Evolutionary conservation across 2,888 invertebrate species (phyloP).

Genomic region (Rapana venosa): DNA sequence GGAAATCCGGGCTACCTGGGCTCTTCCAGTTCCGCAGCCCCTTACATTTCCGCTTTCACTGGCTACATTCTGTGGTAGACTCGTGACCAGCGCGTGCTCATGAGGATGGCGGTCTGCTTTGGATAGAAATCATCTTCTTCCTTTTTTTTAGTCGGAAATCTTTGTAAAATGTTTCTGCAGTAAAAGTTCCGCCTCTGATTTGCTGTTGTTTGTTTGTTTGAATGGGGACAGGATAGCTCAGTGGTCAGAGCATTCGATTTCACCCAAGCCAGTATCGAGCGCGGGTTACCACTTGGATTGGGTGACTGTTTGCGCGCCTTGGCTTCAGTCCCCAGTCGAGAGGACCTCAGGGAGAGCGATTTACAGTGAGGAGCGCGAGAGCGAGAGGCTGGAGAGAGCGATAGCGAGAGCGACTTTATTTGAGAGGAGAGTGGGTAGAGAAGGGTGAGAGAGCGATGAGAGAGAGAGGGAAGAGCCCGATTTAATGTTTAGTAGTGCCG

Average conservation of each 20-base stretch:
- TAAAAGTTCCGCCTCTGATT: no score
- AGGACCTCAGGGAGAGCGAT: no score
- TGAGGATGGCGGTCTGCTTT: not conserved
- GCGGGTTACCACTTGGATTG: not conserved
- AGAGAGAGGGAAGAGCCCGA: no score
- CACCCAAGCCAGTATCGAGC: not conserved
- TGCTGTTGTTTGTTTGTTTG: no score
- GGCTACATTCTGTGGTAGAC: slow-evolving; percentile 38
- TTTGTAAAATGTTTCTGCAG: not conserved
- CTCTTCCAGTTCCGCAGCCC: not conserved
- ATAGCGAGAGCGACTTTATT: no score
- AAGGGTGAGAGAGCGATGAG: no score
- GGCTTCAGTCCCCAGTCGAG: not conserved
- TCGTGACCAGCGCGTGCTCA: not conserved
- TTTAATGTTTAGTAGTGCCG: no score
- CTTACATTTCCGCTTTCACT: slow-evolving; percentile 32
- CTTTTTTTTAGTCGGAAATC: not conserved
- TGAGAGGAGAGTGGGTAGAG: no score
- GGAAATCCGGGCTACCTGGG: slow-evolving; percentile 29
- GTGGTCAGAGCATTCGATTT: no score
- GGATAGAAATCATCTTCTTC: not conserved
- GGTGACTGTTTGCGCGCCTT: not conserved
- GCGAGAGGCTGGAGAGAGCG: no score
- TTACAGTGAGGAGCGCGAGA: no score
- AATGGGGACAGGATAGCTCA: no score